Evolutionary conservation across 1,140 invertebrate genomes (phyloP), one percentile per base, ranked within the genome.

Genomic region (Eumaeus atala): DNA sequence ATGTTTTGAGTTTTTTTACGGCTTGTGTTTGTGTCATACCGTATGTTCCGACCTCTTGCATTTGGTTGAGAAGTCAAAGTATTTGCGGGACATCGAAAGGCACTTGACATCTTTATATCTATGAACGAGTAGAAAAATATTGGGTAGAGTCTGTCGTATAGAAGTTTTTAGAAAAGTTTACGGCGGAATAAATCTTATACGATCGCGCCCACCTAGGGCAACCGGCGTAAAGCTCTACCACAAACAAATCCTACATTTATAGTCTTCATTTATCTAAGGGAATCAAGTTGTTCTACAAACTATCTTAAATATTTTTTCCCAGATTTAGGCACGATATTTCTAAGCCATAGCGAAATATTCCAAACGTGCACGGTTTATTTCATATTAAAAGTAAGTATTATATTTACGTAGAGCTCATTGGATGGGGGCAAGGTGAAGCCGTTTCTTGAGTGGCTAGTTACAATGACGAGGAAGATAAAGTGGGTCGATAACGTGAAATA

Each of bases 401-500:
- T 42, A 49, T 47, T 47, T 47, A 47, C 21, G 51, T 38, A 21
- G 51, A 52, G 18, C 37, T 52, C 51, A 38, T 36, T 36, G 14
- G 38, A 21, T 48, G 69, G 64, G 69, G 67, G 67, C 67, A 73
- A 72, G 72, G 60, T 64, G 72, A 70, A 76, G 64, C 57, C 67
- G 70, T 71, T 76, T 62, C 69, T 73, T 72, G 78, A 87, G 77
- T 84, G 84, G 81, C 81, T 77, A 85, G 78, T 81, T 77, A 86
- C 80, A 84, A 84, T 86, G 84, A 88, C 82, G 84, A 78, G 74
- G 76, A 68, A 87, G 86, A 87, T 88, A 82, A 86, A 85, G 79
- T 81, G 78, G 75, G 74, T 85, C 83, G 86, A 88, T 88, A 87
- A 87, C 72, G 78, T 79, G 77, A 87, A 88, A 88, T 88, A 87